These are phyloP conservation scores for Trematomus loennbergii DNA, from an alignment of 2,113 vertebrate genomes.

Conservation along the genomic window DNA sequence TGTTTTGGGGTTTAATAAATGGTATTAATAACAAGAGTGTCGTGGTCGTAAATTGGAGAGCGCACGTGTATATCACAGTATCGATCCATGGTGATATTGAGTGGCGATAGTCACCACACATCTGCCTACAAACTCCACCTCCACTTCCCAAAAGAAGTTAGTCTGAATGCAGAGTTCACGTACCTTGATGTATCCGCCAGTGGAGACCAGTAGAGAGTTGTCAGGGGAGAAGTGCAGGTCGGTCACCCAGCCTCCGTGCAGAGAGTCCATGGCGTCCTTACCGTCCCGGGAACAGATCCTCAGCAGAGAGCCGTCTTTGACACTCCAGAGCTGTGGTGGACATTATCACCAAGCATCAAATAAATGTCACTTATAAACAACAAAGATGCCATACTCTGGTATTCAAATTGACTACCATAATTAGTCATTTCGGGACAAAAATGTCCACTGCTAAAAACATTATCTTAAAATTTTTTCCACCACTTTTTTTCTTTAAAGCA, in stretches of 20 bases:
- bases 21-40: too few relatives aligned
- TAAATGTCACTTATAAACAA: background rate
- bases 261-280: slow-evolving; percentile 87
- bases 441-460: too few relatives aligned
- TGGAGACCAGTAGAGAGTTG: slow-evolving; percentile 89
- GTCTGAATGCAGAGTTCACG: background rate
- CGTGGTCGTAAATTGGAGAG: too few relatives aligned
- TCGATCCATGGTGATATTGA: too few relatives aligned
- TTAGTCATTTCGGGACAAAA: too few relatives aligned
- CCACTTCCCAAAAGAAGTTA: background rate
- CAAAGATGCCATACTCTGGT: background rate
- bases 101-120: too few relatives aligned
- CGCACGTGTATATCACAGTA: too few relatives aligned
- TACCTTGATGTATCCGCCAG: slow-evolving; percentile 94
- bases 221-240: slow-evolving; percentile 94
- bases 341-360: background rate
- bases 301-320: slow-evolving; percentile 84
- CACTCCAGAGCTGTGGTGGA: slow-evolving; percentile 88
- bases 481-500: too few relatives aligned
- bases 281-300: slow-evolving; percentile 86
- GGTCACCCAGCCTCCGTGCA: slow-evolving; percentile 94
- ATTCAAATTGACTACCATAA: too few relatives aligned
- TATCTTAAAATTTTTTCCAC: too few relatives aligned
- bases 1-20: too few relatives aligned
- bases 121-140: background rate